Evolutionary conservation across 2,113 vertebrate species (phyloP), one percentile per base, ranked within the genome.

Genomic region (Daubentonia madagascariensis): DNA sequence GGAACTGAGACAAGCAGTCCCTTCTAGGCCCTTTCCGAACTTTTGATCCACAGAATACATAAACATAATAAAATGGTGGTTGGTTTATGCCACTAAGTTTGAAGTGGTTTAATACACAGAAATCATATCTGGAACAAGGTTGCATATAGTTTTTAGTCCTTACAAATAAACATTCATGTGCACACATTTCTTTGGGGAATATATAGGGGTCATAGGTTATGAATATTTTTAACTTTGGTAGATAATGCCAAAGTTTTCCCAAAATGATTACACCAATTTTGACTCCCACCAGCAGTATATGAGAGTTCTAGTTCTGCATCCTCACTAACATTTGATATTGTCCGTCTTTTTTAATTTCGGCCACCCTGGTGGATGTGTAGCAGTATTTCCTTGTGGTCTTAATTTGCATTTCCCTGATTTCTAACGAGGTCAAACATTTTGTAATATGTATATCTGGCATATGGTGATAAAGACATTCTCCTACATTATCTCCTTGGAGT

Each of bases 401-500:
- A 83, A 88, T 91, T 48, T 91, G 22, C 50, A 93, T 86, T 68
- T 88, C 52, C 45, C 7, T 43, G 54, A n/a, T 78, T 88, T 84
- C 61, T 79, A n/a, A 88, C 78, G n/a, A 89, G 30, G 8, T 10
- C 45, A 11, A 72, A 17, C 50, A 45, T 76, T 68, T 90, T 80
- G n/a, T 40, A 81, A 52, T 57, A 72, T 37, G 32, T 57, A 16
- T 84, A 45, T 78, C 50, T 23, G 43, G 30, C 20, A 84, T 20
- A 70, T 76, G 52, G 63, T 84, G n/a, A 94, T 75, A 85, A 76
- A 96, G 50, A 59, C 61, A 88, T 78, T 92, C 8, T 76, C 61
- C 70, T 63, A 30, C 43, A 37, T 67, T 63, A 65, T 65, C 35
- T 85, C 73, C 37, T 72, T 48, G 13, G 20, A 79, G 14, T 22